Conservation (phyloP, 2,113 vertebrate species). For the Anguilla japonica region DNA sequence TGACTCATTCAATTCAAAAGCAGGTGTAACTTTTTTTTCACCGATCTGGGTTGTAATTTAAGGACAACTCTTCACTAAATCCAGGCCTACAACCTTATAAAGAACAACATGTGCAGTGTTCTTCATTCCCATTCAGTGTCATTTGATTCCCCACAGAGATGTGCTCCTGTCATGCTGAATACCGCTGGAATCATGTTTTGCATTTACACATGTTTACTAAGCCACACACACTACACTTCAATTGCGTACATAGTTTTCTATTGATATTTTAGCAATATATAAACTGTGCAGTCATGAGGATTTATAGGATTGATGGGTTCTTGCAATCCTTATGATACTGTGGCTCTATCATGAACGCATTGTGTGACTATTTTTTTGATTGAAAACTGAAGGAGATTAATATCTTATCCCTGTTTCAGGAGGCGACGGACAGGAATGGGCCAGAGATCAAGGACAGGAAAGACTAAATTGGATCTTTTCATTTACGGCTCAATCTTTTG, state of each 20-base stretch:
- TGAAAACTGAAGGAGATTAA: conserved; percentile 7
- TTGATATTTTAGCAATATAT: background rate
- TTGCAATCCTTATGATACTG: background rate
- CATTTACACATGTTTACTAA: background rate
- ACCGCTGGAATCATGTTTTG: background rate
- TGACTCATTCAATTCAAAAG: too few species aligned
- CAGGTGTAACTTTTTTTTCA: too few species aligned
- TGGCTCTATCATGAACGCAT: background rate
- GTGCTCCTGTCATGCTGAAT: background rate
- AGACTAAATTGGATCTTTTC: conserved; percentile 11
- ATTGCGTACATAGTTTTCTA: background rate
- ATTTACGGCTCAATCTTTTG: conserved; percentile 11
- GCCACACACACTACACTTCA: background rate
- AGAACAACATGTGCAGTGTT: background rate
- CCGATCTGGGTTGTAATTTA: too few species aligned
- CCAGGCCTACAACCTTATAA: background rate
- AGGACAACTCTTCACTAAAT: too few species aligned
- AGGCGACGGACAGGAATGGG: background rate
- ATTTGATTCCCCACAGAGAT: background rate
- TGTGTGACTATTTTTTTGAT: conserved; percentile 2
- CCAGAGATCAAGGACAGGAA: background rate
- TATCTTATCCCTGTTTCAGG: background rate
- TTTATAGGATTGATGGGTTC: background rate
- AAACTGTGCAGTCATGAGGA: background rate
- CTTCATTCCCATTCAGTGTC: background rate